Evolutionary conservation across 2,113 vertebrate genomes (phyloP), one percentile per base, ranked within the genome.

Genomic region (Oryzias curvinotus): DNA sequence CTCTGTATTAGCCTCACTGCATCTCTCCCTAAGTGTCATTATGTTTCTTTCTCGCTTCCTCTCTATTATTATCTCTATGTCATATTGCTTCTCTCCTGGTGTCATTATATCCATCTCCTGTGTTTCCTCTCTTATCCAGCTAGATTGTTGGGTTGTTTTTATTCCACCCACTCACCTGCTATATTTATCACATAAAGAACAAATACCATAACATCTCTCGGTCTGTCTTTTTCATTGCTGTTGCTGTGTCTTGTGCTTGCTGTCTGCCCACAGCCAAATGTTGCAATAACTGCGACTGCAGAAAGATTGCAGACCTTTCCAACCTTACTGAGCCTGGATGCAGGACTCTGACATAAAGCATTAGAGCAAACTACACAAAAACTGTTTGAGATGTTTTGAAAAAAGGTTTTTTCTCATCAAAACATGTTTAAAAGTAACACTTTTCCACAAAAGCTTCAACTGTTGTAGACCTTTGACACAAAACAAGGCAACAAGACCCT

Each of bases 101-200:
- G 77, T 88, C 77, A 86, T 85, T 89, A 83, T 72, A 81, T 81
- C 73, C 64, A 65, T 79, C 73, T 75, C 55, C 66, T 65, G 72
- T 75, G 80, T 80, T 77, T 83, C 76, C 76, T 73, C 77, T 85
- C 73, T 83, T 80, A 78, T 83, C 68, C 75, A 75, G 79, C 74
- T 57, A 14, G 65, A 85, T 67, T 74, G 74, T 78, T 73, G 25
- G 69, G 54, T 79, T 87, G 75, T 86, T 87, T 87, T 86, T 79
- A 83, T 85, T 82, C 80, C 88, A 80, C 86, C 86, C 88, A 86
- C 86, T 87, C 86, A 76, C 73, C 75, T 78, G 71, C 86, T 90
- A 87, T 90, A 87, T 86, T 87, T 86, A 88, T 86, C 83, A 72
- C 82, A 76, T 77, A 71, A 65, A 74, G 82, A 88, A 86, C 81